Evolutionary conservation across 2,888 invertebrate genomes (phyloP).

Genomic region (Platycheirus rosarum): DNA sequence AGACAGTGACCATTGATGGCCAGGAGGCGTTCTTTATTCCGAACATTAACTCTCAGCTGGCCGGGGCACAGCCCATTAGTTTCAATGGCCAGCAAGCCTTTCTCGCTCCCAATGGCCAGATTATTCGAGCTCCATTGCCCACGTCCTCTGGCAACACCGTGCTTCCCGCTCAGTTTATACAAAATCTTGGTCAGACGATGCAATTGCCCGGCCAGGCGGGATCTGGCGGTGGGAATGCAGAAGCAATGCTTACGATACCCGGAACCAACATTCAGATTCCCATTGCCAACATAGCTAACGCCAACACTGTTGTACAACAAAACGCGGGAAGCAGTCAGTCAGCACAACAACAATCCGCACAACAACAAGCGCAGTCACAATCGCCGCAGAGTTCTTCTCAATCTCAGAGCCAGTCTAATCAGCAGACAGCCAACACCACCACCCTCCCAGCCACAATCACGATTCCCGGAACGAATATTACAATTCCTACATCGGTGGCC

Average conservation of each 20-base stretch:
- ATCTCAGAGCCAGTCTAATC: slow-evolving; percentile 74
- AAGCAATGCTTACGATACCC: slow-evolving; percentile 84
- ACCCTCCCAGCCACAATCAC: slow-evolving; percentile 80
- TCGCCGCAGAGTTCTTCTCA: slow-evolving; percentile 71
- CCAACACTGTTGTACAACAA: slow-evolving; percentile 76
- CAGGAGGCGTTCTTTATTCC: slow-evolving; percentile 97
- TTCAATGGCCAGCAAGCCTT: slow-evolving; percentile 84
- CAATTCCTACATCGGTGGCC: slow-evolving; percentile 81
- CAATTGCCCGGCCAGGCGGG: slow-evolving; percentile 85
- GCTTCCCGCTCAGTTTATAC: slow-evolving; percentile 88
- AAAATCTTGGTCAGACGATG: slow-evolving; percentile 87
- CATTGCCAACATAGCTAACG: slow-evolving; percentile 77
- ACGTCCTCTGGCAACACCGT: slow-evolving; percentile 79
- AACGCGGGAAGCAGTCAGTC: slow-evolving; percentile 60
- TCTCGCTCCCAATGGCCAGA: slow-evolving; percentile 86
- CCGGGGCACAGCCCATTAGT: slow-evolving; percentile 83
- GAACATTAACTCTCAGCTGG: slow-evolving; percentile 85
- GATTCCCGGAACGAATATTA: slow-evolving; percentile 82
- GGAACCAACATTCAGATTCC: slow-evolving; percentile 85
- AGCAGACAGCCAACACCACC: slow-evolving; percentile 74
- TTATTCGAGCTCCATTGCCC: slow-evolving; percentile 87
- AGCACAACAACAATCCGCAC: slow-evolving; percentile 77
- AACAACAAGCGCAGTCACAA: slow-evolving; percentile 73
- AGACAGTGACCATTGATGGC: slow-evolving; percentile 95
- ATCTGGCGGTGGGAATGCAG: slow-evolving; percentile 61